Base-by-base conservation (phyloP, 2,113 vertebrate genomes). In the Chroicocephalus ridibundus region DNA sequence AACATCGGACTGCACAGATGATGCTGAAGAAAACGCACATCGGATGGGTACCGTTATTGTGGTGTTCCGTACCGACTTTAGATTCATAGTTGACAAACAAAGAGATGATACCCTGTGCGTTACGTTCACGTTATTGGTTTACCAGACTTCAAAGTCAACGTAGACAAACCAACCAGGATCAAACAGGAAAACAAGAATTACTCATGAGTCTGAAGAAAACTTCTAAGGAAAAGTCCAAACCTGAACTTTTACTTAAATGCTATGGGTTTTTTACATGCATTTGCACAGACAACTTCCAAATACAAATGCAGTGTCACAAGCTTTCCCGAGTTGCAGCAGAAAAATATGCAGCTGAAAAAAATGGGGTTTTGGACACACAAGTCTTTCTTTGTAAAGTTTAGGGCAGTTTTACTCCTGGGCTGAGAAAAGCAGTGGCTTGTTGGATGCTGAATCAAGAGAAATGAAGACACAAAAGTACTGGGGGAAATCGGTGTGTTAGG, bases 401-500 rank as follows among this genome's bases (percentile, higher is more conserved):
- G 11, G 54, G 16, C 38, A 10, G 26, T 2, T 64, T 34, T 7
- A 20, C 11, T 10, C 15, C 14, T 10, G 21, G 15, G 49, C 42
- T 9, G 34, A 52, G 47, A 32, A n/a, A 12, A 31, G 58, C 46
- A 26, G 55, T 0, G n/a, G n/a, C 46, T 46, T 3, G 2, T 4
- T 44, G 27, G 34, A 40, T 4, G 4, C 62, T 2, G 58, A 58
- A 10, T 4, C 17, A 32, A 57, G 26, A 77, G 72, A 38, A 61
- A 31, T 0, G 7, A 25, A 31, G 42, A 15, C 27, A 14, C 40
- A 17, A 36, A 15, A 20, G n/a, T 0, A 10, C 3, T 9, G 0
- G 7, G 44, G 49, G 17, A 31, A 22, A n/a, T 9, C 13, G 3
- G 32, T 0, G 0, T 3, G 3, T 4, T 11, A 36, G n/a, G 38